phyloP scores from a whole-genome alignment of 2,113 vertebrate species.

The Nicator chloris region DNA sequence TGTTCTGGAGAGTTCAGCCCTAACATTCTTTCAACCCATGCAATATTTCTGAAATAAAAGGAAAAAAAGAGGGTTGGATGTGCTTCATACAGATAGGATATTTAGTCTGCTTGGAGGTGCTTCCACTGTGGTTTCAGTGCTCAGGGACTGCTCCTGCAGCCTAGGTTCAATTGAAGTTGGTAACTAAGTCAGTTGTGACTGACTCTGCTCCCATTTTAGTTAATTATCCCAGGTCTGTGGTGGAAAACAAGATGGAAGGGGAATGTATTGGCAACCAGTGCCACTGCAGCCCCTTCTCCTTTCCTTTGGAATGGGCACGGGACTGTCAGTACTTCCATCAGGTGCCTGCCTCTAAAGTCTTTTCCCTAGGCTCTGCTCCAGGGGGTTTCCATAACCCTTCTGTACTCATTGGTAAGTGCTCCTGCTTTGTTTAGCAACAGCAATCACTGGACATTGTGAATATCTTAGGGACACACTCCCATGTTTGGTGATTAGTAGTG shows the following conservation, averaged over 20 bases:
- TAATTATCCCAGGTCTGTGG: slow-evolving; percentile 1
- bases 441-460: not conserved
- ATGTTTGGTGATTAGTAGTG: too few relatives aligned
- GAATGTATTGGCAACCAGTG: not conserved
- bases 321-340: not conserved
- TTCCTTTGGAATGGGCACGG: not conserved
- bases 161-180: slow-evolving; percentile 47
- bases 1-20: slow-evolving; percentile 47
- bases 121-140: slow-evolving; percentile 4
- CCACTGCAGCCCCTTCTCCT: not conserved
- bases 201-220: slow-evolving; percentile 1
- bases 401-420: not conserved
- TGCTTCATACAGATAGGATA: slow-evolving; percentile 61
- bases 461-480: not conserved
- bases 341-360: not conserved
- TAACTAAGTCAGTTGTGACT: slow-evolving; percentile 17
- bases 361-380: not conserved
- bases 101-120: slow-evolving; percentile 54
- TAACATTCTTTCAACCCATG: slow-evolving; percentile 67
- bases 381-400: rapidly evolving
- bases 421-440: not conserved
- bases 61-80: slow-evolving; percentile 13
- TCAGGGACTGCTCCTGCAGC: not conserved
- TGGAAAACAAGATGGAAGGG: not conserved
- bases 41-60: slow-evolving; percentile 68